Percentiles rank a stretch among this genome's conserved stretches.
Conservation (phyloP, 1,140 invertebrate genomes). For the Coelopa frigida region DNA sequence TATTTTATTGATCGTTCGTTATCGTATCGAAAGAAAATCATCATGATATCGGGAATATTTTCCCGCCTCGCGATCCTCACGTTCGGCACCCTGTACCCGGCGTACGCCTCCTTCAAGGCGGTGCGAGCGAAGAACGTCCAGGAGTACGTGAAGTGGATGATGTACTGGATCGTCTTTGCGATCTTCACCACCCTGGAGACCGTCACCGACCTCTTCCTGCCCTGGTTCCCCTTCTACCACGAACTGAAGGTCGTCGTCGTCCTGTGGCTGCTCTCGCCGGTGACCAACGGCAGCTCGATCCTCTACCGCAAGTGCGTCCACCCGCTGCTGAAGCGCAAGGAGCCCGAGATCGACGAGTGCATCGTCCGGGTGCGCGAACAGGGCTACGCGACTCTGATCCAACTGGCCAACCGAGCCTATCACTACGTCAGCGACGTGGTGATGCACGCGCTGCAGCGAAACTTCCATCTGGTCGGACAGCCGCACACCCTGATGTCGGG, state of each 20-base stretch:
- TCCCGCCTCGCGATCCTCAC: constrained; percentile 11
- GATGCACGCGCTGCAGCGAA: constrained; percentile 13
- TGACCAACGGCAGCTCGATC: constrained; percentile 21
- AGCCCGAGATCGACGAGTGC: constrained; percentile 80
- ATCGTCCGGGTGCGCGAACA: constrained; percentile 78
- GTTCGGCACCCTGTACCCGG: constrained; percentile 28
- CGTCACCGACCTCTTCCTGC: constrained; percentile 9
- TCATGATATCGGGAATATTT: constrained; percentile 3
- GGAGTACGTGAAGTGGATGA: constrained; percentile 69
- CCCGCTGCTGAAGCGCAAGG: constrained; percentile 19
- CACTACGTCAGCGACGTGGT: constrained; percentile 1
- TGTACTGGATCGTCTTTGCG: constrained; percentile 33
- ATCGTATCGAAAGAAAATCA: constrained; percentile 3
- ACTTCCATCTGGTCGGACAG: constrained; percentile 19
- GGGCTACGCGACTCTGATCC: constrained; percentile 82
- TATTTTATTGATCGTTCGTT: no score
- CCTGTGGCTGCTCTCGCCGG: constrained; percentile 23
- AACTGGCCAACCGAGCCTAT: constrained; percentile 19
- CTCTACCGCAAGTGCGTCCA: constrained; percentile 21
- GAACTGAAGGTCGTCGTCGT: constrained; percentile 23
- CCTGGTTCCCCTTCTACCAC: constrained; percentile 19
- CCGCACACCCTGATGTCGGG: constrained; percentile 18
- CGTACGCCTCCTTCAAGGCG: constrained; percentile 76
- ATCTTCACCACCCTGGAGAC: constrained; percentile 16
- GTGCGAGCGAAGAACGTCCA: constrained; percentile 89